phyloP scores from a whole-genome alignment of 2,797 vertebrate genomes.

The Myoxocephalus aenaeus region DNA sequence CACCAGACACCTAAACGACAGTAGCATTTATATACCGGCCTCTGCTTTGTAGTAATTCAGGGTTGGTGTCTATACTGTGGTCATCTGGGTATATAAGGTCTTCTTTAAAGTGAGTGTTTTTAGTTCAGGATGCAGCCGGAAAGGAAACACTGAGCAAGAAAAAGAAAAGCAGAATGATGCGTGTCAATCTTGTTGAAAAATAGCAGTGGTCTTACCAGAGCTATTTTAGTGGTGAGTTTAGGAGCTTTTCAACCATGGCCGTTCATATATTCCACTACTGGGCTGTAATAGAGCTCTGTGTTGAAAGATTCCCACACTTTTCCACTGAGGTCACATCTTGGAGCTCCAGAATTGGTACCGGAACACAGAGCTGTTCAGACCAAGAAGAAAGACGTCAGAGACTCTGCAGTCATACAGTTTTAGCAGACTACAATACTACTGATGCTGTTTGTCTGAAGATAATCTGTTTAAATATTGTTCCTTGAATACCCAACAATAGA shows the following conservation, averaged over 20 bases:
- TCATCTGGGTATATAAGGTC: constrained; percentile 6
- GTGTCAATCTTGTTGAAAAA: constrained; percentile 6
- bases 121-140: neutral
- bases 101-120: constrained; percentile 1
- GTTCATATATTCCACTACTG: constrained; percentile 31
- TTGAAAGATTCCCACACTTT: constrained; percentile 32
- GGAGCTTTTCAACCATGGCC: constrained; percentile 29
- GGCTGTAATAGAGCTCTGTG: constrained; percentile 26
- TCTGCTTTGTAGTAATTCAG: constrained; percentile 46
- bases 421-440: neutral
- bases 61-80: constrained; percentile 1
- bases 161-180: constrained; percentile 2
- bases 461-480: constrained; percentile 45
- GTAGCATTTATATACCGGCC: constrained; percentile 34
- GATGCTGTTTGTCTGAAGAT: constrained; percentile 33
- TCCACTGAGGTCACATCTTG: constrained; percentile 30
- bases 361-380: constrained; percentile 14
- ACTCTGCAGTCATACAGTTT: constrained; percentile 22
- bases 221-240: constrained; percentile 22
- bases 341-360: constrained; percentile 15
- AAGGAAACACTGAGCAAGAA: neutral
- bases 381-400: constrained; percentile 9
- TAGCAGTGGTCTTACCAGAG: constrained; percentile 22
- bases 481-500: constrained; percentile 37
- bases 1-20: constrained; percentile 38